Conservation (phyloP, 2,113 vertebrate genomes). For the Alaudala cheleensis region DNA sequence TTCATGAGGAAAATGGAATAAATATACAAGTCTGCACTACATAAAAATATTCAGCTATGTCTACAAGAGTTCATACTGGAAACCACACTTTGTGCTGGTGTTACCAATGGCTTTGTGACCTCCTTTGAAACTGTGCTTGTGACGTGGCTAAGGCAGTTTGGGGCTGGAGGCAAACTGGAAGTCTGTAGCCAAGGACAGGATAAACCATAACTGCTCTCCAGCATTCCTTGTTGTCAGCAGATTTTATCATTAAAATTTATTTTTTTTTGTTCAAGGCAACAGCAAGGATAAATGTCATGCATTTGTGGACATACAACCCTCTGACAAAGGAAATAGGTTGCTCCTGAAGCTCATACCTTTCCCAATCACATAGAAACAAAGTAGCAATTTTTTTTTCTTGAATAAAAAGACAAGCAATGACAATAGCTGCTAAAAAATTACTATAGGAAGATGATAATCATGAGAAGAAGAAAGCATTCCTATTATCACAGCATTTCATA, state of each 20-base stretch:
- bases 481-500: not conserved
- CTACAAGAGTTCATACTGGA: not conserved
- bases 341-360: not conserved
- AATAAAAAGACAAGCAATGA: not conserved
- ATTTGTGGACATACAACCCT: not conserved
- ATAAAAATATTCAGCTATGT: not conserved
- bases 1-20: accelerated
- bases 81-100: not conserved
- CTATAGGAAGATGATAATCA: not conserved
- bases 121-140: not conserved
- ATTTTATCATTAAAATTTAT: not conserved
- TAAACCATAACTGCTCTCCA: not conserved
- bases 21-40: not conserved
- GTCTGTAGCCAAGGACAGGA: not conserved
- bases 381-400: not conserved
- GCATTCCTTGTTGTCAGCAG: not conserved
- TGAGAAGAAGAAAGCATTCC: not conserved
- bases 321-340: not conserved
- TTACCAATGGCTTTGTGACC: not conserved
- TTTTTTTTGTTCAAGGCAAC: not conserved
- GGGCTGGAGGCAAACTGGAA: not conserved
- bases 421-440: not conserved
- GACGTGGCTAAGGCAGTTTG: not conserved
- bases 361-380: not conserved
- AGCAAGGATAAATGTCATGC: not conserved